phyloP scores from a whole-genome alignment of 1,140 invertebrate species.

The Drosophila cardini region DNA sequence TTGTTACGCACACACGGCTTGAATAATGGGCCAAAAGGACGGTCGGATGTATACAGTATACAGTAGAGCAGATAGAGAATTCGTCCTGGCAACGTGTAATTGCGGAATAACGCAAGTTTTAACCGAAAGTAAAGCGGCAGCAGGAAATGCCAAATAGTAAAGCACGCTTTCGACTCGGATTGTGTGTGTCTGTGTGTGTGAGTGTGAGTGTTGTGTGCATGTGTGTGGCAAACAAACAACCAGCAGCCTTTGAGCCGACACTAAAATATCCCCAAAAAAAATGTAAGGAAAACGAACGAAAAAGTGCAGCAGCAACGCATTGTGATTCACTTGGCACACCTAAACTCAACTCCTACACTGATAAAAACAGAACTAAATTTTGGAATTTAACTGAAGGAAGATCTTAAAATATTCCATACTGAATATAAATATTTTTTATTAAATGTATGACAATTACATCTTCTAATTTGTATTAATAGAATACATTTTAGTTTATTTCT shows the following conservation, averaged over 20 bases:
- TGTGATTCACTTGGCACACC: conserved; percentile 70
- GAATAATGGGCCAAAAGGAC: conserved; percentile 45
- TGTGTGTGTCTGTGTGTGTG: conserved; percentile 7
- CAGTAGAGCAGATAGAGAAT: conserved; percentile 16
- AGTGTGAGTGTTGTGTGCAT: conserved; percentile 4
- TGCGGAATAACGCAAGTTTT: conserved; percentile 48
- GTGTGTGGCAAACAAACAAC: conserved; percentile 24
- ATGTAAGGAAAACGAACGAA: background rate
- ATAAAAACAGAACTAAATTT: too few relatives aligned
- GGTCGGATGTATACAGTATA: background rate
- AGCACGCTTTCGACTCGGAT: conserved; percentile 10
- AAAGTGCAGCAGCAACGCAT: conserved; percentile 25
- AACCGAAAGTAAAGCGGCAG: conserved; percentile 31
- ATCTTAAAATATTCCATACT: too few relatives aligned
- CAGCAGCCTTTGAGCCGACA: conserved; percentile 20
- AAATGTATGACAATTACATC: too few relatives aligned
- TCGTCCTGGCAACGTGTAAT: conserved; percentile 68
- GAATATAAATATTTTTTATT: too few relatives aligned
- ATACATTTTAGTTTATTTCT: too few relatives aligned
- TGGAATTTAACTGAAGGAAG: too few relatives aligned
- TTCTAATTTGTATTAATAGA: too few relatives aligned
- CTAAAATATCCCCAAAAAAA: background rate
- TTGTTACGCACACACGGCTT: conserved; percentile 46
- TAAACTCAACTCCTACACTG: background rate
- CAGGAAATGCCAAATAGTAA: too few relatives aligned